Base-by-base conservation (phyloP, 2,888 invertebrate species). In the Trichopria drosophilae region DNA sequence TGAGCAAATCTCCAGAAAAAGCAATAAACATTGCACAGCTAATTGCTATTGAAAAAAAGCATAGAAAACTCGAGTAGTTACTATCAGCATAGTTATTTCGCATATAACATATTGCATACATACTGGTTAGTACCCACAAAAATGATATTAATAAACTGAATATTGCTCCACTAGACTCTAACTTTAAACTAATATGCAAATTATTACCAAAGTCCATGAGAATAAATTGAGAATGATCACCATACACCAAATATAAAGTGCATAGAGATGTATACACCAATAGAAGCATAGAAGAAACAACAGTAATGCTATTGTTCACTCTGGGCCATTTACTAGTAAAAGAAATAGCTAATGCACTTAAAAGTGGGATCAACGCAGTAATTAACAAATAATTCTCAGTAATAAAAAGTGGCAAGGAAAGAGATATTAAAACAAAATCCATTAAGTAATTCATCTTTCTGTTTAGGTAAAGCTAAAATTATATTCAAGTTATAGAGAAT, bases 171-270 rank as follows among this genome's bases (percentile, higher is more conserved):
- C 32, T 43, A 43, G 43, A 43, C 15, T 43, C 43, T 43, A 43
- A 34, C 43, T 43, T 43, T 43, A 43, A 43, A 43, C 43, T 43
- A 43, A 43, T 43, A n/a, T 43, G 43, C 43, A 43, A 43, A 34
- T 43, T 43, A 43, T 43, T 34, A 43, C 43, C 43, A 43, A 43
- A 43, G 23, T 43, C 43, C 43, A 43, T 43, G 34, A 41, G 41
- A 12, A 41, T 48, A 48, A 40, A 48, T 48, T 41, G 40, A 41
- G 41, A 48, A 41, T 48, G 35, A 48, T 41, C 48, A 41, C 48
- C 48, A 48, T 48, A 48, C 34, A 48, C 48, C 48, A 39, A 48
- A 48, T 48, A 48, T 48, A 48, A 48, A 48, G 48, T 48, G 48
- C 48, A 48, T 35, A 48, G 48, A 48, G 40, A 48, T 41, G 48